A percentile compares a stretch with the other conserved stretches of the same genome.
Evolutionary conservation across 2,888 invertebrate genomes (phyloP).

Genomic region (Syrista parreyssii): DNA sequence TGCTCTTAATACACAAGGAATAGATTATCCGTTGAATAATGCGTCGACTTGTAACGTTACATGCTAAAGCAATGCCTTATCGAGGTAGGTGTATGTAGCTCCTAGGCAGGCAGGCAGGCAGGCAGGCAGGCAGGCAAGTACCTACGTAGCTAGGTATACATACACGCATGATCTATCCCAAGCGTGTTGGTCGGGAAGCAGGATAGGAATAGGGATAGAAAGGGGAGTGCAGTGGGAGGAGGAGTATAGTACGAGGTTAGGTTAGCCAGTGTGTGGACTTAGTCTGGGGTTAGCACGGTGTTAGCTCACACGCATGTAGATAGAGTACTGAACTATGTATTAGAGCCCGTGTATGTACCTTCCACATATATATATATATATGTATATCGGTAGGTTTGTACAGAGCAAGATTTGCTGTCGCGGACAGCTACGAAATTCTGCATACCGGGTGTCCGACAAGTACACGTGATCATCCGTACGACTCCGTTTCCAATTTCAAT

Average conservation of each 20-base stretch:
- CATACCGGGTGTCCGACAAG: slow-evolving; percentile 45
- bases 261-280: slow-evolving; percentile 46
- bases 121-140: background rate
- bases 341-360: slow-evolving; percentile 55
- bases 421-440: slow-evolving; percentile 43
- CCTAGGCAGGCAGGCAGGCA: background rate
- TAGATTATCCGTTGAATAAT: slow-evolving; percentile 60
- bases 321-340: slow-evolving; percentile 61
- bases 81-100: background rate
- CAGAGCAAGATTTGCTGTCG: slow-evolving; percentile 53
- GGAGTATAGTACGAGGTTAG: slow-evolving; percentile 27
- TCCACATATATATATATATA: slow-evolving; percentile 27
- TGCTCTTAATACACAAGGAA: slow-evolving; percentile 42
- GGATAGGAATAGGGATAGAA: slow-evolving; percentile 5
- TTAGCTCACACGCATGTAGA: slow-evolving; percentile 56
- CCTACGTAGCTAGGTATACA: background rate
- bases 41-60: slow-evolving; percentile 23
- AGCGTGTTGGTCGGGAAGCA: slow-evolving; percentile 35
- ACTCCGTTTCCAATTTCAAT: background rate
- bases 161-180: slow-evolving; percentile 17
- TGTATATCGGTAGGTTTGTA: slow-evolving; percentile 45
- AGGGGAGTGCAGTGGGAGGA: background rate
- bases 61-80: background rate
- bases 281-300: slow-evolving; percentile 51
- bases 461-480: slow-evolving; percentile 9